Conservation (phyloP, 2,113 vertebrate genomes). For the Hyperopisus bebe region DNA sequence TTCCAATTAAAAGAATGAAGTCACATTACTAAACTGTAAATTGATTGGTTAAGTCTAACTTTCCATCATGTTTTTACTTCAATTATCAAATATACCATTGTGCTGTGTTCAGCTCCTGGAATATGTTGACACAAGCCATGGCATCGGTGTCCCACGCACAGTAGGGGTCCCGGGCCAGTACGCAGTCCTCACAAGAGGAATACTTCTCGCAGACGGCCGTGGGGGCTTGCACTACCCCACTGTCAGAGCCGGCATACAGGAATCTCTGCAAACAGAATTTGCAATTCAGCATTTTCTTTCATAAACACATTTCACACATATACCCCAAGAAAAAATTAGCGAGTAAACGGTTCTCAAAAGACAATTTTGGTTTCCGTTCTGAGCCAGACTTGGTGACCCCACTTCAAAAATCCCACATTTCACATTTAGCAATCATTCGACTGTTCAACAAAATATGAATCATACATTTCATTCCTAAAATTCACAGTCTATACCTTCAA, state of each 20-base stretch:
- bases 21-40: neutral
- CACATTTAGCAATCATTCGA: neutral
- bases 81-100: neutral
- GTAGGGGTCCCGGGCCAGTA: slow-evolving; percentile 87
- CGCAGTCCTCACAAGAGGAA: slow-evolving; percentile 72
- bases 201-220: slow-evolving; percentile 82
- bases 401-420: slow-evolving; percentile 20
- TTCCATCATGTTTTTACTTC: neutral
- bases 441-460: neutral
- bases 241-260: slow-evolving; percentile 82
- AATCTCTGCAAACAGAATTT: slow-evolving; percentile 57
- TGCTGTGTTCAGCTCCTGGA: slow-evolving; percentile 35
- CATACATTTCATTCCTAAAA: neutral
- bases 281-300: neutral
- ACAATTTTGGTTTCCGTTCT: slow-evolving; percentile 11
- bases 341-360: neutral
- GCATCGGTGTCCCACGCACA: slow-evolving; percentile 75
- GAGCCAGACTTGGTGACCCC: slow-evolving; percentile 25
- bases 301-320: neutral
- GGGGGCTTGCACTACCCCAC: slow-evolving; percentile 80
- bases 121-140: slow-evolving; percentile 60
- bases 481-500: neutral
- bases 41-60: neutral
- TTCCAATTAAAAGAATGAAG: neutral
- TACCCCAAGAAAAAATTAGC: neutral